phyloP scores from a whole-genome alignment of 2,888 invertebrate species.

The Stenoptilia bipunctidactyla region DNA sequence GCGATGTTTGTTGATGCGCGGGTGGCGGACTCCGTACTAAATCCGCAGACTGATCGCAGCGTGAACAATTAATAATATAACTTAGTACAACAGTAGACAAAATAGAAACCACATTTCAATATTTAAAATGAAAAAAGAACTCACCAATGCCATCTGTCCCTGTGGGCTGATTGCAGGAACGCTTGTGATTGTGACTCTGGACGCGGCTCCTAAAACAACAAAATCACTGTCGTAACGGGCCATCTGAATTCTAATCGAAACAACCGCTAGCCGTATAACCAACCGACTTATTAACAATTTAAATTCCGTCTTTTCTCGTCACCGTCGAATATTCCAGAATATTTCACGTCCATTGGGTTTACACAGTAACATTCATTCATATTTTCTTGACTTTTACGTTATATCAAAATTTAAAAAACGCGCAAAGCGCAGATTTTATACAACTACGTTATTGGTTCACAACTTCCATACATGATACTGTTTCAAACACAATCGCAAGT shows the following conservation, averaged over 20 bases:
- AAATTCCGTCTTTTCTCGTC: neutral
- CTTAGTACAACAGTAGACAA: neutral
- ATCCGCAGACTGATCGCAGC: slow-evolving; percentile 73
- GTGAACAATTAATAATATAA: slow-evolving; percentile 33
- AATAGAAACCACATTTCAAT: neutral
- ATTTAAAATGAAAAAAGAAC: slow-evolving; percentile 23
- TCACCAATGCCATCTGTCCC: slow-evolving; percentile 76
- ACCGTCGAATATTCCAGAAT: too few relatives aligned
- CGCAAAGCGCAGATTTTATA: too few relatives aligned
- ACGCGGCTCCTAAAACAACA: slow-evolving; percentile 40
- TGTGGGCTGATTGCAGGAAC: slow-evolving; percentile 75
- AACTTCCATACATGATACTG: too few relatives aligned
- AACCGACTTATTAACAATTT: neutral
- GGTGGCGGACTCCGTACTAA: slow-evolving; percentile 84
- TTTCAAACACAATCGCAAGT: too few relatives aligned
- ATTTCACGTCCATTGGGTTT: too few relatives aligned
- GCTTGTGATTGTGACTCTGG: slow-evolving; percentile 63
- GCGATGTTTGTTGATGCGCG: slow-evolving; percentile 85
- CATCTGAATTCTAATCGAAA: neutral
- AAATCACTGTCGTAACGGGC: neutral
- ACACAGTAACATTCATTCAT: too few relatives aligned
- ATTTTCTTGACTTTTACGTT: too few relatives aligned
- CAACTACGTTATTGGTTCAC: too few relatives aligned
- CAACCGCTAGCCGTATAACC: neutral
- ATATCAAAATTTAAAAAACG: too few relatives aligned